Evolutionary conservation across 2,113 vertebrate species (phyloP).

Genomic region (Silurus glanis): DNA sequence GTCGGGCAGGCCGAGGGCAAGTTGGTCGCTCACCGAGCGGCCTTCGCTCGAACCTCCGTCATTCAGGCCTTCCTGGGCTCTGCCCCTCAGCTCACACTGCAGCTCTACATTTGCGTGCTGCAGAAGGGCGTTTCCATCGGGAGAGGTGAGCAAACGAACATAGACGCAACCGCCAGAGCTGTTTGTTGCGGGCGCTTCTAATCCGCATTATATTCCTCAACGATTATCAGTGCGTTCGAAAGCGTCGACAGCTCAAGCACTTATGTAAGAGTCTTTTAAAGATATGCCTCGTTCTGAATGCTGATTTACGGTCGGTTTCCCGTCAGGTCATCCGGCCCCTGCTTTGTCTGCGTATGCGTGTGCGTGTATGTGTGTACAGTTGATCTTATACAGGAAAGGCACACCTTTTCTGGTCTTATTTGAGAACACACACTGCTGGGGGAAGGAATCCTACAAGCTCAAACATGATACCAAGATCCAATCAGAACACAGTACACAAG

Average conservation of each 20-base stretch:
- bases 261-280: not conserved
- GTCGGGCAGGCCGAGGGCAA: conserved; percentile 96
- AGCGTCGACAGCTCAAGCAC: not conserved
- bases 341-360: too few species aligned
- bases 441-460: too few species aligned
- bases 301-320: not conserved
- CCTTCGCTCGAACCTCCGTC: conserved; percentile 90
- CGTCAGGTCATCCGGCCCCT: not conserved
- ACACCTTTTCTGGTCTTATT: not conserved
- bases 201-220: not conserved
- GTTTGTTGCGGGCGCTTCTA: not conserved
- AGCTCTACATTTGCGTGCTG: conserved; percentile 90
- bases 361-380: not conserved
- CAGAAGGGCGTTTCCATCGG: conserved; percentile 79
- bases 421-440: not conserved
- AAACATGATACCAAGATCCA: too few species aligned
- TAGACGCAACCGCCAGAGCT: not conserved
- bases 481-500: too few species aligned
- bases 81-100: conserved; percentile 93
- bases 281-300: not conserved
- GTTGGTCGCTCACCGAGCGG: conserved; percentile 88
- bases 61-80: conserved; percentile 98
- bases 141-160: conserved; percentile 74
- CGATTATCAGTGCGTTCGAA: not conserved
- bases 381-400: conserved; percentile 1